These are phyloP conservation scores for Tetraneura akinire DNA, from an alignment of 1,140 invertebrate species.

Conservation along the genomic window DNA sequence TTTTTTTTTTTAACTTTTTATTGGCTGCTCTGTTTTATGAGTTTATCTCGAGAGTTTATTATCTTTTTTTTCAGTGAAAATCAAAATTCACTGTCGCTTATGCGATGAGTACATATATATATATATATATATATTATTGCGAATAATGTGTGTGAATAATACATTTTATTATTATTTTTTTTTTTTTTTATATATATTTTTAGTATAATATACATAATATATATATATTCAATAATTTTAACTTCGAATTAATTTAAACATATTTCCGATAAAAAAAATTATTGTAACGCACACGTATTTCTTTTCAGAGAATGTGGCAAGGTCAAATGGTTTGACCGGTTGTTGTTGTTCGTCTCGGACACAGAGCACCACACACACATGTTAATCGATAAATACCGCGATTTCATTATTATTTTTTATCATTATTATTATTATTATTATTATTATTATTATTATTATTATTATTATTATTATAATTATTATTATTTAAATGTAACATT, in stretches of 20 bases:
- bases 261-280: constrained; percentile 2
- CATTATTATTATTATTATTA: constrained; percentile 36
- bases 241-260: too few relatives aligned
- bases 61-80: neutral
- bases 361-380: constrained; percentile 48
- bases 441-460: constrained; percentile 16
- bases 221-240: too few relatives aligned
- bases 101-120: too few relatives aligned
- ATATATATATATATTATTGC: too few relatives aligned
- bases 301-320: constrained; percentile 52
- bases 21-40: constrained; percentile 20
- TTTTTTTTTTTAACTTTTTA: too few relatives aligned
- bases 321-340: constrained; percentile 52
- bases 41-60: neutral
- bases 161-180: constrained; percentile 47
- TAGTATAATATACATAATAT: too few relatives aligned
- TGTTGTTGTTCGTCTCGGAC: constrained; percentile 46
- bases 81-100: constrained; percentile 34
- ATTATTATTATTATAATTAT: neutral
- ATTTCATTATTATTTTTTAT: constrained; percentile 38
- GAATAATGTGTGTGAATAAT: constrained; percentile 32
- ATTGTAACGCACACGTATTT: constrained; percentile 49
- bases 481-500: too few relatives aligned
- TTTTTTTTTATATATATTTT: too few relatives aligned
- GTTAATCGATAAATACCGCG: constrained; percentile 42